A percentile compares a stretch with the other conserved stretches of the same genome.
Evolutionary conservation across 2,113 vertebrate genomes (phyloP).

Genomic region (Oryzias celebensis): DNA sequence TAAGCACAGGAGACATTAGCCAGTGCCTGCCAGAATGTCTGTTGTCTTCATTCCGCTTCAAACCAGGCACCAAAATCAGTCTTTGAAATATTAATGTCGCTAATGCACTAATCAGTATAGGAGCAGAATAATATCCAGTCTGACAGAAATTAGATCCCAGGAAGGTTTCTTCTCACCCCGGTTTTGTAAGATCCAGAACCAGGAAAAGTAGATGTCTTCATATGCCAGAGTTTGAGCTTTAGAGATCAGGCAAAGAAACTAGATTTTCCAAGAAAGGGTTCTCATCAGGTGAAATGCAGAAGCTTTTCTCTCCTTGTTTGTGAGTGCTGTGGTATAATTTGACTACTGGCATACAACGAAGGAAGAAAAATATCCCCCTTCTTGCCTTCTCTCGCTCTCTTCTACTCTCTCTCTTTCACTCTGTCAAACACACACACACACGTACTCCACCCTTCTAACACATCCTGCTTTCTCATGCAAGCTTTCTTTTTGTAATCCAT

Average conservation of each 20-base stretch:
- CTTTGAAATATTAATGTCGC: constrained; percentile 69
- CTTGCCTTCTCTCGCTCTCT: constrained; percentile 69
- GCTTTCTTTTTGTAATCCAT: constrained; percentile 90
- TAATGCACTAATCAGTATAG: constrained; percentile 72
- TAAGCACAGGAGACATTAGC: constrained; percentile 98
- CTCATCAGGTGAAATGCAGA: constrained; percentile 74
- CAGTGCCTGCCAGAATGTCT: constrained; percentile 80
- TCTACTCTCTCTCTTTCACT: constrained; percentile 28
- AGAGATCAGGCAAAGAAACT: constrained; percentile 67
- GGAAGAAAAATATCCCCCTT: constrained; percentile 78
- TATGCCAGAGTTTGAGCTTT: constrained; percentile 64
- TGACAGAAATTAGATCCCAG: constrained; percentile 76
- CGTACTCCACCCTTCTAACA: constrained; percentile 63
- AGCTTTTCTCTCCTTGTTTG: constrained; percentile 81
- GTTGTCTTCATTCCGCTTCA: constrained; percentile 77
- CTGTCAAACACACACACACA: constrained; percentile 40
- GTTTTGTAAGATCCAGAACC: constrained; percentile 80
- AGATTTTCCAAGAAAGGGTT: constrained; percentile 72
- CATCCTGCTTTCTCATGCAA: constrained; percentile 72
- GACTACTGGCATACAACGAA: constrained; percentile 78
- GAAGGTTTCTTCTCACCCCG: constrained; percentile 60
- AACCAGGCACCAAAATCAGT: constrained; percentile 61
- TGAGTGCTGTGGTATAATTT: constrained; percentile 80
- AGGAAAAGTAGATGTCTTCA: constrained; percentile 72
- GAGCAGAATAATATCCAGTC: constrained; percentile 75